Conservation (phyloP, 2,797 vertebrate genomes). For the Smutsia temminckii region DNA sequence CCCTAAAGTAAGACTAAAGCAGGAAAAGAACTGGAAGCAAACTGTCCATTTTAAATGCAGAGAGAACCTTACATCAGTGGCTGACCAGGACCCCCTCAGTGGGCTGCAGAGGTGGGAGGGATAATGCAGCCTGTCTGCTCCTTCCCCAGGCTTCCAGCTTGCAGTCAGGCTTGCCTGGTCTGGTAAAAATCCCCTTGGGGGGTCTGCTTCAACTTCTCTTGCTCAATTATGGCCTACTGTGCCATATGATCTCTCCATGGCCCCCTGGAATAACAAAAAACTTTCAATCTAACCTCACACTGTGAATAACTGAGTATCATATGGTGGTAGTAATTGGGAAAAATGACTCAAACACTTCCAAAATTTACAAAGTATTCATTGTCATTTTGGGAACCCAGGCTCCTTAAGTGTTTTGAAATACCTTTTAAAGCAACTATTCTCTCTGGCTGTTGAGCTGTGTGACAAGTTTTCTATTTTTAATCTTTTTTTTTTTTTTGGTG, state of each 20-base stretch:
- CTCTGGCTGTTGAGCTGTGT: background rate
- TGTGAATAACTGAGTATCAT: constrained; percentile 64
- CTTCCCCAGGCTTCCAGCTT: background rate
- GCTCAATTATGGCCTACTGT: background rate
- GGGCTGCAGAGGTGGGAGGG: background rate
- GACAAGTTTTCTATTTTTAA: constrained; percentile 37
- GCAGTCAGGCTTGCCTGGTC: background rate
- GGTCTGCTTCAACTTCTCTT: constrained; percentile 39
- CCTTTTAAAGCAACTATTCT: constrained; percentile 31
- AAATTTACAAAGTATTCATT: constrained; percentile 41
- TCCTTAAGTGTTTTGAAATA: background rate
- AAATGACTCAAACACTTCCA: constrained; percentile 55
- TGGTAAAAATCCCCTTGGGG: constrained; percentile 27
- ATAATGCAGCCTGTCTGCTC: background rate
- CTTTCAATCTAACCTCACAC: constrained; percentile 65
- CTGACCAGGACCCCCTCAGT: background rate
- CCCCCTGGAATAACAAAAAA: constrained; percentile 52
- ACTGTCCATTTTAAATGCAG: constrained; percentile 11
- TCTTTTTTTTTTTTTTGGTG: background rate
- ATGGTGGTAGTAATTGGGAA: constrained; percentile 64
- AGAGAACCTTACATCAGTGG: background rate
- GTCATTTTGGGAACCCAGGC: background rate
- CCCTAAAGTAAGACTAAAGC: background rate
- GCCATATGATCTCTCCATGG: constrained; percentile 54
- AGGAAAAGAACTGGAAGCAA: background rate